Base-by-base conservation (phyloP, 2,113 vertebrate genomes). In the Collichthys lucidus region DNA sequence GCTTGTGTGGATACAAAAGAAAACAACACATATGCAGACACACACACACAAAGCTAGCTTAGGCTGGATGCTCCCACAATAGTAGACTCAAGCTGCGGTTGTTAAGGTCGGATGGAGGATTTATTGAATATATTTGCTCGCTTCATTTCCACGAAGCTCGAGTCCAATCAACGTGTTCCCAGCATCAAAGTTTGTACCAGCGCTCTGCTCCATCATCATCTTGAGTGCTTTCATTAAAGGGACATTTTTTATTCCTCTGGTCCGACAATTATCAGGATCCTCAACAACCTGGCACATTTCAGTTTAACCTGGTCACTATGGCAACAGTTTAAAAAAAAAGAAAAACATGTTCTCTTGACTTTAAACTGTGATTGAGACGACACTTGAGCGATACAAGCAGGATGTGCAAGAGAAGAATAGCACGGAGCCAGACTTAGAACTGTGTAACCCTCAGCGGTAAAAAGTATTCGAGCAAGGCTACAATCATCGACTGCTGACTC, bases 231-330 rank as follows among this genome's bases (percentile, higher is more conserved):
- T 86, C 85, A 89, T 90, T 87, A 88, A 81, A 80, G 79, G 79
- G 72, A 71, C 79, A 68, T 82, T 92, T n/a, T 90, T 87, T 57
- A 83, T 85, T 85, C 81, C 44, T 81, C 71, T 63, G 52, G 22
- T 49, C 56, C 63, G 55, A 68, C 59, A 89, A 82, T 79, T 70
- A 84, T 71, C 10, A 64, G 70, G 72, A 24, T 61, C 49, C 49
- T 46, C 35, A 20, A 24, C 31, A 20, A 24, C 31, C 49, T 29
- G 3, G 8, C 63, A 26, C 71, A 59, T 80, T 81, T 80, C 75
- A 80, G 80, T 90, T 77, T 89, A 83, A 92, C 89, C 84, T 82
- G 76, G 88, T 92, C 84, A 75, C 89, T 66, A 88, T 83, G 82
- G 87, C 61, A 88, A 92, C 79, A 0, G 61, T 29, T 46, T 14